Base-by-base conservation (phyloP, 2,888 invertebrate genomes). In the Alloplasta piceator region DNA sequence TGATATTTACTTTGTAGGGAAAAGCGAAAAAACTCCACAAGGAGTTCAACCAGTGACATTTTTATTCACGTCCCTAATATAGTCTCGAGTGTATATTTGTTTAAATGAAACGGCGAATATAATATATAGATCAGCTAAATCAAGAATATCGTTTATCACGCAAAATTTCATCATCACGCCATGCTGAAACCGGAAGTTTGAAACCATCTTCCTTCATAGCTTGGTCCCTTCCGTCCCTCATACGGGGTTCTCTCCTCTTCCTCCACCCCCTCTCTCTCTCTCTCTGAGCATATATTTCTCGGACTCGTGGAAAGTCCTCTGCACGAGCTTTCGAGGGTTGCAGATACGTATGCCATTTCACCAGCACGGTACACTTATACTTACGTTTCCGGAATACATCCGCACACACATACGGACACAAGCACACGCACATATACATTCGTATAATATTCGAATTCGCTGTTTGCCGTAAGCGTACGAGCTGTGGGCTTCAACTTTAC, bases 151-250 rank as follows among this genome's bases (percentile, higher is more conserved):
- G 43, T 68, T 52, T 48, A 61, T 43, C 56, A 58, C 52, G 36
- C 36, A 52, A 56, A 77, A 63, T 48, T 55, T 46, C 48, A 64
- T 71, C 71, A 67, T 67, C 60, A 16, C 5, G 16, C 55, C 61
- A 48, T 36, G 58, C 50, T 67, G 26, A 36, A 75, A 48, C 55
- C 75, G 80, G 71, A 80, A 80, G 71, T 80, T 80, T 7, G 61
- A 71, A 76, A 55, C 26, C 61, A 52, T 76, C 70, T 71, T 66
- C 55, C 71, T 66, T 70, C 70, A 39, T 70, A 70, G 26, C 68
- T 70, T 58, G 26, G 58, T 46, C 56, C 39, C 48, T 75, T 55
- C 14, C 55, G 61, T 16, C 46, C 52, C 48, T 72, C 63, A 38
- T 72, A 61, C 7, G 43, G 5, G 41, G 52, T 43, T 7, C 16